phyloP scores from a whole-genome alignment of 2,797 vertebrate genomes.

The Luscinia megarhynchos region DNA sequence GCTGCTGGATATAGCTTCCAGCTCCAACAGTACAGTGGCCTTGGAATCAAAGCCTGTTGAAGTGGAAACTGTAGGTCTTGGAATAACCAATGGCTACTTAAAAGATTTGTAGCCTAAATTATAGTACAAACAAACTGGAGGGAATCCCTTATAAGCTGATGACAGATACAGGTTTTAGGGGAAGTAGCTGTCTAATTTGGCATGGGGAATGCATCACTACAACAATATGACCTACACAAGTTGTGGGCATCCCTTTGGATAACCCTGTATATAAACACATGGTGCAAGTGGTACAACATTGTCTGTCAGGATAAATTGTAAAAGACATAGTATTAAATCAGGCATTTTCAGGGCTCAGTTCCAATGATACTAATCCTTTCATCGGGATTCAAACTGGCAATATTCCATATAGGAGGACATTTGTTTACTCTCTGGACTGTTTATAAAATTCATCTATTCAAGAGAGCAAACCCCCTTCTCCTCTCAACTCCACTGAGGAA shows the following conservation, averaged over 20 bases:
- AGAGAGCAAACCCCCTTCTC: background rate
- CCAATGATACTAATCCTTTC: constrained; percentile 30
- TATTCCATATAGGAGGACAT: background rate
- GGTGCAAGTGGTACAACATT: background rate
- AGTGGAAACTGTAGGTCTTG: background rate
- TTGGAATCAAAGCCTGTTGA: background rate
- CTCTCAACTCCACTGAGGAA: background rate
- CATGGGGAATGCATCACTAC: background rate
- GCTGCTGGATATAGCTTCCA: background rate
- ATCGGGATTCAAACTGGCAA: constrained; percentile 11
- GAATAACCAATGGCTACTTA: background rate
- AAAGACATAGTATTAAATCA: constrained; percentile 13
- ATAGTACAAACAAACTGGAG: background rate
- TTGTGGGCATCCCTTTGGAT: background rate
- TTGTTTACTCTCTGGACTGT: background rate
- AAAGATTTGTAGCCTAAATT: background rate
- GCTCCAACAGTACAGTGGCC: background rate
- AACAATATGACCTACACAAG: background rate
- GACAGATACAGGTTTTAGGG: background rate
- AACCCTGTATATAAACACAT: background rate
- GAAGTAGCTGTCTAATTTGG: background rate
- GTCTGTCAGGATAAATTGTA: background rate
- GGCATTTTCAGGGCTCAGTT: constrained; percentile 14
- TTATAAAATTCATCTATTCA: background rate
- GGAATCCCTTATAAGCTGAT: background rate